Evolutionary conservation across 2,888 invertebrate species (phyloP), one percentile per base, ranked within the genome.

Genomic region (Clitarchus hookeri): DNA sequence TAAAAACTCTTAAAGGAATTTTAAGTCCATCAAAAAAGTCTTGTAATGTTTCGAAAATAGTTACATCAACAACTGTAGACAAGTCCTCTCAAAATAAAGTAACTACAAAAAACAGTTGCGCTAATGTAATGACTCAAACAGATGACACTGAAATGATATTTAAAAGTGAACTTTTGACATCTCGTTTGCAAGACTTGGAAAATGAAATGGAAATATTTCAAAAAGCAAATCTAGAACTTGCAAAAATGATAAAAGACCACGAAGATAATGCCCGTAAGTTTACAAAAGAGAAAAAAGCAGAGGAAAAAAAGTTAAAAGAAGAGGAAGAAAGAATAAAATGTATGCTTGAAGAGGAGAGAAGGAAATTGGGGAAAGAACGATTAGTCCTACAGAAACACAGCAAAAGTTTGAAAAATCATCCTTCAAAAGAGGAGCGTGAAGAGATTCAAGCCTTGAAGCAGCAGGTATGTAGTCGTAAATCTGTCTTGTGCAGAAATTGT

Each of bases 321-420:
- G 95, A 95, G 88, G 94, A 94, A 90, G 93, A 94, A 84, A 92
- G 94, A 88, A 92, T 94, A 44, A 94, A 95, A 90, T 94, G 94
- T 88, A 94, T 94, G 90, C 90, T 95, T 89, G 94, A 94, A 87
- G 95, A 96, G 89, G 96, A 96, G 90, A 94, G 94, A 88, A 94
- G 95, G 89, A 95, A 95, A 90, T 90, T 96, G 13, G 91, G 92
- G n/a, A 94, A 95, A 87, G 95, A 95, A 89, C 95, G 94, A 89
- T 92, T 92, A 87, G 93, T 94, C 85, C 93, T 95, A 89, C 95
- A 95, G 84, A 94, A 93, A 88, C 94, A 95, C 91, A 92, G 95
- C 36, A 94, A 94, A 89, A 95, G 95, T 89, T 93, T 95, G 88
- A 95, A 95, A 90, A 94, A 94, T n/a, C 92, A 93, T 87, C 92